Evolutionary conservation across 2,888 invertebrate genomes (phyloP).

Genomic region (Cheilosia grossa): DNA sequence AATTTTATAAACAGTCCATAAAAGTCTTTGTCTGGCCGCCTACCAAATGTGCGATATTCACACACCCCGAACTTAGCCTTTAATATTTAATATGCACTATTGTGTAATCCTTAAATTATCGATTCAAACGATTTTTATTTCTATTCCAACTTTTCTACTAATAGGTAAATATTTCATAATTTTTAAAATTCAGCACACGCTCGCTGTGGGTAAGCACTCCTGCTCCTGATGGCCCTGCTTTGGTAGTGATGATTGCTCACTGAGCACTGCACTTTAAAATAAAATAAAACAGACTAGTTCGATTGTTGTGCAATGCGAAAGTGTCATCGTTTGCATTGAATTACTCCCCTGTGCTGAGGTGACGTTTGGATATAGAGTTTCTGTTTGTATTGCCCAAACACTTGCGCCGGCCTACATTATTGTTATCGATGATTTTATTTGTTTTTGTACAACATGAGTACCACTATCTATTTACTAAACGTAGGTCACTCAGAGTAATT

Average conservation of each 20-base stretch:
- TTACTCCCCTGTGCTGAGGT: background rate
- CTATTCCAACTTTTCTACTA: background rate
- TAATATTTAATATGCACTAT: no score
- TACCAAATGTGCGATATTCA: no score
- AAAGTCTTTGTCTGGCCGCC: no score
- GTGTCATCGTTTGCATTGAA: slow-evolving; percentile 30
- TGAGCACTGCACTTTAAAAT: slow-evolving; percentile 1
- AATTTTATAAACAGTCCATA: no score
- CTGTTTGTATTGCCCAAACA: slow-evolving; percentile 12
- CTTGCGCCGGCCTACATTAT: slow-evolving; percentile 15
- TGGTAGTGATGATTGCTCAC: slow-evolving; percentile 11
- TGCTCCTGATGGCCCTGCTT: background rate
- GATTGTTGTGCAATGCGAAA: slow-evolving; percentile 30
- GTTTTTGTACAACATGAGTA: slow-evolving; percentile 26
- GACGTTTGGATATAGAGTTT: background rate
- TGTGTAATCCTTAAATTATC: no score
- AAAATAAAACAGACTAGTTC: slow-evolving; percentile 6
- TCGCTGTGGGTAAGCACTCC: background rate
- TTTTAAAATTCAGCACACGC: slow-evolving; percentile 49
- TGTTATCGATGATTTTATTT: slow-evolving; percentile 30
- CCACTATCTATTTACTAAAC: slow-evolving; percentile 39
- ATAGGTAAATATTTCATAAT: background rate
- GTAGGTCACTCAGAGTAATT: slow-evolving; percentile 58
- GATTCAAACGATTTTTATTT: no score
- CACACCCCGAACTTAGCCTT: no score